Evolutionary conservation across 2,888 invertebrate genomes (phyloP).

Genomic region (Pseudococcus viburni): DNA sequence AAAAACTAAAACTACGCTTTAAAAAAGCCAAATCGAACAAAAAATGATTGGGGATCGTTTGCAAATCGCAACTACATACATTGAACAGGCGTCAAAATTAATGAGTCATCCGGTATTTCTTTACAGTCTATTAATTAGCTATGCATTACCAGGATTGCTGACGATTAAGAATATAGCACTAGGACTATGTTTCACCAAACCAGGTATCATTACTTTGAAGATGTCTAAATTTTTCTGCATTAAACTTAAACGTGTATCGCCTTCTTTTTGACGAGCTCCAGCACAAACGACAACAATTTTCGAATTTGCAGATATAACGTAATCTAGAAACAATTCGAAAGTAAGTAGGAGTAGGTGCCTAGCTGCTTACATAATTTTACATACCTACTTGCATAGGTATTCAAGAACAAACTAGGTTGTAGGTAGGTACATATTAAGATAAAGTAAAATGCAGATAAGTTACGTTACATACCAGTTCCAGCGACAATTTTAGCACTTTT

Average conservation of each 20-base stretch:
- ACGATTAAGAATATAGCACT: conserved; percentile 88
- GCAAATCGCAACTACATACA: too few relatives aligned
- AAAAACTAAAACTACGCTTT: too few relatives aligned
- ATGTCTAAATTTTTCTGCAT: conserved; percentile 94
- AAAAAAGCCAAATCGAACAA: too few relatives aligned
- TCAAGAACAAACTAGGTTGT: too few relatives aligned
- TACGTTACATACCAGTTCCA: conserved; percentile 74
- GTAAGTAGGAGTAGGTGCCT: background rate
- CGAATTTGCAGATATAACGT: conserved; percentile 83
- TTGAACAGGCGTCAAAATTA: too few relatives aligned
- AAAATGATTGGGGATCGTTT: too few relatives aligned
- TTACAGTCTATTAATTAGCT: too few relatives aligned
- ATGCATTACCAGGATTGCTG: conserved; percentile 80
- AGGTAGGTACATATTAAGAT: too few relatives aligned
- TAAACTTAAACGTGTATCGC: conserved; percentile 87
- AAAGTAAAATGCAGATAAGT: too few relatives aligned
- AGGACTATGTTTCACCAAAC: conserved; percentile 87
- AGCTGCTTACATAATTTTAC: too few relatives aligned
- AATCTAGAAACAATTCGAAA: conserved; percentile 74
- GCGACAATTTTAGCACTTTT: conserved; percentile 85
- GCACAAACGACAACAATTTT: conserved; percentile 91
- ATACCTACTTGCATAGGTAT: too few relatives aligned
- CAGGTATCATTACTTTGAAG: conserved; percentile 87
- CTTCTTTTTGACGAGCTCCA: conserved; percentile 90
- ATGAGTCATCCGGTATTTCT: too few relatives aligned